Evolutionary conservation across 2,113 vertebrate species (phyloP), one percentile per base, ranked within the genome.

Genomic region (Pomatostomus ruficeps): DNA sequence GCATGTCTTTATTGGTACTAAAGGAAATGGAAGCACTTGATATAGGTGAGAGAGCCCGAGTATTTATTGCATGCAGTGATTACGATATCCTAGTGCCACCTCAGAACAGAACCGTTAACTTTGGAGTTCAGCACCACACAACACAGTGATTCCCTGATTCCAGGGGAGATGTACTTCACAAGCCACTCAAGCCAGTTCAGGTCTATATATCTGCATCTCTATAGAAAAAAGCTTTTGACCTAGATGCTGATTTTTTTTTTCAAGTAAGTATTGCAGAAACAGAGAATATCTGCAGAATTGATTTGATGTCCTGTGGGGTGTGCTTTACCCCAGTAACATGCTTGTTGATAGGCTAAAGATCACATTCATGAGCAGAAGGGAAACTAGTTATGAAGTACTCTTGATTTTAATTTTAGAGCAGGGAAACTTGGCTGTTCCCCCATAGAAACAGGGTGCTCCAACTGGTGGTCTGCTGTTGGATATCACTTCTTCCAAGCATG

Each of bases 1-100:
- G 35, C 7, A 79, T 97, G 45, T 94, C 98, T 14, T 76, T 98
- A 11, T 84, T 94, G 14, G 97, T 97, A 3, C 59, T 99, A 33
- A 98, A 95, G 48, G 99, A 99, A 96, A 99, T 99, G 99, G 99
- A 98, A 91, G 98, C 98, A 14, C 46, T 99, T 29, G 97, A 96
- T 38, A 98, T 99, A 94, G 98, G 99, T 99, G 76, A 97, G 98
- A 72, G 7, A 74, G 40, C 4, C 29, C 7, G 11, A 42, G 14
- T 66, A 23, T 57, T 88, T 87, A 2, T 71, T 43, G 1, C 14
- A 15, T 75, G 77, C 31, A 33, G 4, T 48, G 40, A 21, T 81
- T 66, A 1, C 43, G 49, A 4, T 42, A 38, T 54, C 81, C 22
- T 15, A 83, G 21, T 67, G 40, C 17, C 55, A 36, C 22, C 28